Percentiles rank a stretch among this genome's conserved stretches.
Evolutionary conservation across 2,797 vertebrate genomes (phyloP).

Genomic region (Liparis tanakae): DNA sequence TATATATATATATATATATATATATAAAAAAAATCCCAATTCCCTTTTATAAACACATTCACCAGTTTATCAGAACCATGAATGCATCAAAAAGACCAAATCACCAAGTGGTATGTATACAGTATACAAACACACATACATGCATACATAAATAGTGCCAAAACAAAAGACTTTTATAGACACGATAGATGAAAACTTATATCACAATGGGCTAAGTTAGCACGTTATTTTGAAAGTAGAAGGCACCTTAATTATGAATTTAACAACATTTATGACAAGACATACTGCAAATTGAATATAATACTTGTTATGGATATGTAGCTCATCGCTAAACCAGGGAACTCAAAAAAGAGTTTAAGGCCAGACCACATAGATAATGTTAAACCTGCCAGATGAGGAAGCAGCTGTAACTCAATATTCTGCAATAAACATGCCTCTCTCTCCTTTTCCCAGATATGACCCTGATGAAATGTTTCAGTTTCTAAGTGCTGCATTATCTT

Average conservation of each 20-base stretch:
- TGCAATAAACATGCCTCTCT: constrained; percentile 17
- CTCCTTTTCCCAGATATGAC: constrained; percentile 42
- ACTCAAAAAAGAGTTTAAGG: constrained; percentile 13
- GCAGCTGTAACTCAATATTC: constrained; percentile 50
- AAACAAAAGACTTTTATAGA: neutral
- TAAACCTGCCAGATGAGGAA: constrained; percentile 13
- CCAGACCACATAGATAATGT: constrained; percentile 34
- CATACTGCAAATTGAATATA: neutral
- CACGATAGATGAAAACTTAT: neutral
- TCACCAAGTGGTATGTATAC: no score
- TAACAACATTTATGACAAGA: neutral
- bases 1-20: no score
- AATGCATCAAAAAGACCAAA: neutral
- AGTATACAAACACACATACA: neutral
- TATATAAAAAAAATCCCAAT: neutral
- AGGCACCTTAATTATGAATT: neutral
- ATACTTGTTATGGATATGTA: neutral
- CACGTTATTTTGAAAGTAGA: neutral
- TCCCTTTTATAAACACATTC: neutral
- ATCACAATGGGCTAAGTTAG: no score
- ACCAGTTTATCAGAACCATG: constrained; percentile 5
- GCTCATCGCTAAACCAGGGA: neutral
- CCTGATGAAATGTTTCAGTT: constrained; percentile 55
- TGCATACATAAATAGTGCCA: neutral
- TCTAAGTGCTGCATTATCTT: constrained; percentile 70